Evolutionary conservation across 2,888 invertebrate genomes (phyloP).

Genomic region (Brachyptera risi): DNA sequence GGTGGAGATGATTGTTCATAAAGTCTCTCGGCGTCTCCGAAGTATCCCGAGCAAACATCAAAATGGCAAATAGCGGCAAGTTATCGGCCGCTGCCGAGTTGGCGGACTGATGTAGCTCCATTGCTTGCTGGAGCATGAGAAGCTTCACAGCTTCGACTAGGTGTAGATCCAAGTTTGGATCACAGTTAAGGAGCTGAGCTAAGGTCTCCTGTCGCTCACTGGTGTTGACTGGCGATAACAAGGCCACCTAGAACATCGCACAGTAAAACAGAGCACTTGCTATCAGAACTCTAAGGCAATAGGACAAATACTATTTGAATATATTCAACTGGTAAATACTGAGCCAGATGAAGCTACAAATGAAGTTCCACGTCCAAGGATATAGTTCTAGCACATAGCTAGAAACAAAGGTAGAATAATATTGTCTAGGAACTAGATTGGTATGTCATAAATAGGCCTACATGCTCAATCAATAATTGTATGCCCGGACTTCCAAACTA

Average conservation of each 20-base stretch:
- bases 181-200: conserved; percentile 34
- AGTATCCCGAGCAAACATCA: conserved; percentile 45
- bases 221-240: conserved; percentile 19
- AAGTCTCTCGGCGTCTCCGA: conserved; percentile 42
- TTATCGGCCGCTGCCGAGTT: conserved; percentile 38
- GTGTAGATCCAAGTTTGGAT: conserved; percentile 34
- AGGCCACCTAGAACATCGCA: conserved; percentile 28
- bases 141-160: conserved; percentile 38
- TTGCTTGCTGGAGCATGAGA: conserved; percentile 44
- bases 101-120: conserved; percentile 40
- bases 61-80: conserved; percentile 45
- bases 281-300: no score
- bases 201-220: conserved; percentile 28
- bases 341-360: no score
- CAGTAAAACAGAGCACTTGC: no score
- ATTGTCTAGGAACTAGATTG: no score
- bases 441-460: no score
- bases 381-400: no score
- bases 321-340: no score
- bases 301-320: no score
- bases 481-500: no score
- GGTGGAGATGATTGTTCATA: conserved; percentile 44
- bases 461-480: no score
- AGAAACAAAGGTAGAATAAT: no score
- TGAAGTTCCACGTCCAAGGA: no score